Conservation (phyloP, 1,140 invertebrate genomes). For the Achroia grisella region DNA sequence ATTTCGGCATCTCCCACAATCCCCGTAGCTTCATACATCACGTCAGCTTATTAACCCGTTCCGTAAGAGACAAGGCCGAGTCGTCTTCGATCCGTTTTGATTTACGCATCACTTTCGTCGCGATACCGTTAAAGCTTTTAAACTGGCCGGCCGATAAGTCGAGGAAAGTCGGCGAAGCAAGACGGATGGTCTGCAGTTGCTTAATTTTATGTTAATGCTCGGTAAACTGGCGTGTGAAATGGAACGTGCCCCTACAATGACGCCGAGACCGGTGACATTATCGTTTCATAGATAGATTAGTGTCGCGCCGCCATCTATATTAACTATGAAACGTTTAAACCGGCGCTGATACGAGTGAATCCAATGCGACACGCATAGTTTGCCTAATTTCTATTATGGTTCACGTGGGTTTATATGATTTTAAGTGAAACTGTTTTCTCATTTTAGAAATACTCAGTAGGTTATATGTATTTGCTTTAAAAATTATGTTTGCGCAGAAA, state of each 20-base stretch:
- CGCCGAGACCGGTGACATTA: neutral
- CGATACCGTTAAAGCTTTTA: slow-evolving; percentile 59
- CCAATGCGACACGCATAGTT: too few relatives aligned
- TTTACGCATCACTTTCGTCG: slow-evolving; percentile 58
- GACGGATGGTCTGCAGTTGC: slow-evolving; percentile 38
- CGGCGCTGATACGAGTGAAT: too few relatives aligned
- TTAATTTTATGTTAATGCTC: slow-evolving; percentile 34
- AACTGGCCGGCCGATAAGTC: slow-evolving; percentile 41
- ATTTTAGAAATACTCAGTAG: too few relatives aligned
- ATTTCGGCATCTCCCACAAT: neutral
- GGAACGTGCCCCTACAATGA: slow-evolving; percentile 18
- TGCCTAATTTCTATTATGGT: too few relatives aligned
- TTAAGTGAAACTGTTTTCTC: too few relatives aligned
- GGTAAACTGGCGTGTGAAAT: slow-evolving; percentile 21
- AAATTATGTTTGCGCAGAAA: too few relatives aligned
- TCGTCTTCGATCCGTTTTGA: slow-evolving; percentile 27
- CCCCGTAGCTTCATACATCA: neutral
- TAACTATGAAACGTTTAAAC: too few relatives aligned
- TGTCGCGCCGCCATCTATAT: too few relatives aligned
- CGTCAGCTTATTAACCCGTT: slow-evolving; percentile 3
- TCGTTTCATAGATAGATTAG: neutral
- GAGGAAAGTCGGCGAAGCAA: slow-evolving; percentile 54
- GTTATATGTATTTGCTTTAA: too few relatives aligned
- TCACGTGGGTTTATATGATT: too few relatives aligned
- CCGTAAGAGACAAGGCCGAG: slow-evolving; percentile 2